These are phyloP conservation scores for Bacillus rossius DNA, from an alignment of 1,140 invertebrate species.

Conservation along the genomic window DNA sequence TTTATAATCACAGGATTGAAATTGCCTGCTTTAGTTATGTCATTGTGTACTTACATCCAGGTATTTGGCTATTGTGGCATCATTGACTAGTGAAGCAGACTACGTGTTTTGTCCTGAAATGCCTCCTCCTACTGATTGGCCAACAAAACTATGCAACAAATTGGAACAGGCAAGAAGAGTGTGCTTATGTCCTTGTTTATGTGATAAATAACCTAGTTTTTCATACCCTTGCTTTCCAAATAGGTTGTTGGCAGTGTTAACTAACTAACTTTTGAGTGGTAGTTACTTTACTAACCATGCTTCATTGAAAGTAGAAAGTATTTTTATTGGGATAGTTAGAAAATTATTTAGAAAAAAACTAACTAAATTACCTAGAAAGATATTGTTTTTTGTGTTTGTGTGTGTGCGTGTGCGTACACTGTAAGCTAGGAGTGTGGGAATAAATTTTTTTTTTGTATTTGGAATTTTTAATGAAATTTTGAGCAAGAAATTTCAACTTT, in stretches of 20 bases:
- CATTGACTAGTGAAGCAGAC: constrained; percentile 82
- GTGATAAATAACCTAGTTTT: neutral
- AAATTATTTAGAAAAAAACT: no score
- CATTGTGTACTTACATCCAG: constrained; percentile 44
- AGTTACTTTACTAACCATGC: neutral
- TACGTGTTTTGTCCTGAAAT: constrained; percentile 96
- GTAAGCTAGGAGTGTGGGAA: no score
- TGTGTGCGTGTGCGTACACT: no score
- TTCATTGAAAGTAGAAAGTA: neutral
- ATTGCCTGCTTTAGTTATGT: neutral
- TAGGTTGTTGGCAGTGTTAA: neutral
- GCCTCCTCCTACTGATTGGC: constrained; percentile 89
- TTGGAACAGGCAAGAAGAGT: constrained; percentile 72
- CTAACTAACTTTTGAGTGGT: neutral
- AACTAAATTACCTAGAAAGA: no score
- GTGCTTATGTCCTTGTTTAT: neutral
- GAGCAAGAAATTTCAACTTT: no score
- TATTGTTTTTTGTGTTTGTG: no score
- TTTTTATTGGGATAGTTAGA: no score
- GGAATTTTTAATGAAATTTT: no score
- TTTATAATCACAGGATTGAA: no score
- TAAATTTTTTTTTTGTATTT: no score
- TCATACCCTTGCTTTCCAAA: neutral
- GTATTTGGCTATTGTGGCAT: constrained; percentile 88
- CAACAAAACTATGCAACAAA: constrained; percentile 84